Conservation (phyloP, 2,797 vertebrate genomes). For the Sebastiscus tertius region DNA sequence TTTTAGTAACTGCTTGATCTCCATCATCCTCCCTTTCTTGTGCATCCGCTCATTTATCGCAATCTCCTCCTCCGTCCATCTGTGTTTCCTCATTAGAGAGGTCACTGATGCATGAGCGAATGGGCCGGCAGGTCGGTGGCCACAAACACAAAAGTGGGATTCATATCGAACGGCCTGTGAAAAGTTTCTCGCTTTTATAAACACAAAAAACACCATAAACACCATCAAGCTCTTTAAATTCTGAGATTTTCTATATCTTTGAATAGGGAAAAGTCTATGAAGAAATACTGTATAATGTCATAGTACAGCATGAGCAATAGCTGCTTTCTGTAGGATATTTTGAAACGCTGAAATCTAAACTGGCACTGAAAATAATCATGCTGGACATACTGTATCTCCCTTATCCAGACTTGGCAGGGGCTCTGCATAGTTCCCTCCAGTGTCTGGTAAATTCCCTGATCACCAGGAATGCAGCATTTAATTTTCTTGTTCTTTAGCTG, state of each 20-base stretch:
- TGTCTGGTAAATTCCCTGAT: slow-evolving; percentile 54
- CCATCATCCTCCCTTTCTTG: slow-evolving; percentile 9
- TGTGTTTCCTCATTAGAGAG: slow-evolving; percentile 75
- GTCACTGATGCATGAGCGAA: slow-evolving; percentile 69
- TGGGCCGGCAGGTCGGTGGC: slow-evolving; percentile 60
- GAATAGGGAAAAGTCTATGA: neutral
- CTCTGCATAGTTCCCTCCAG: slow-evolving; percentile 39
- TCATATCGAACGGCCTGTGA: slow-evolving; percentile 54
- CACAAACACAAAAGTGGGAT: slow-evolving; percentile 60
- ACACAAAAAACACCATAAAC: neutral
- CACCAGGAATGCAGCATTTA: slow-evolving; percentile 57
- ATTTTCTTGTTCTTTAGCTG: slow-evolving; percentile 57
- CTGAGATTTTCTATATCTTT: neutral
- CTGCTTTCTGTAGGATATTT: neutral
- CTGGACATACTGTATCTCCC: slow-evolving; percentile 37
- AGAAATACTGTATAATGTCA: neutral
- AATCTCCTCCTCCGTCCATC: slow-evolving; percentile 41
- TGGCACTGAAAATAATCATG: slow-evolving; percentile 32
- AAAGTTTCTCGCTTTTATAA: slow-evolving; percentile 37
- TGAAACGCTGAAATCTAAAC: neutral
- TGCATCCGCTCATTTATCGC: slow-evolving; percentile 36
- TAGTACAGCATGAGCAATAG: neutral
- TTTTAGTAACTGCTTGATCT: neutral
- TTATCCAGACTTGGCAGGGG: slow-evolving; percentile 39
- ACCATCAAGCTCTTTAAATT: neutral